A percentile compares a stretch with the other conserved stretches of the same genome.
Conservation (phyloP, 2,113 vertebrate genomes). For the Lagenorhynchus albirostris region DNA sequence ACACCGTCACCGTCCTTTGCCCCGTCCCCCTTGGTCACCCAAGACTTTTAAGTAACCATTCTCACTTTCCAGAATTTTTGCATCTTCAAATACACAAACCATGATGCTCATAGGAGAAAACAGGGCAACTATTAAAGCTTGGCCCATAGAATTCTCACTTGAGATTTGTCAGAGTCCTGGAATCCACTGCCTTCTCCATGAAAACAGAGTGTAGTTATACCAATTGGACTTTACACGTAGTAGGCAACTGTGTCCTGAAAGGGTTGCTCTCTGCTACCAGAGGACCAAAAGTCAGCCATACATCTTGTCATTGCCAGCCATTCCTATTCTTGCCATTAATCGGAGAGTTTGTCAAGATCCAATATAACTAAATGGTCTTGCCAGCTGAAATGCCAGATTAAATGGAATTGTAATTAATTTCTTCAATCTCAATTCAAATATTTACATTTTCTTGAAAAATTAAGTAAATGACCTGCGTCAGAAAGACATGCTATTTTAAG, state of each 20-base stretch:
- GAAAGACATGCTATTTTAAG: not conserved
- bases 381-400: not conserved
- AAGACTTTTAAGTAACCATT: not conserved
- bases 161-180: not conserved
- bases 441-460: slow-evolving; percentile 37
- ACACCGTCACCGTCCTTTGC: not conserved
- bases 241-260: not conserved
- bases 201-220: not conserved
- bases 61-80: not conserved
- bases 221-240: not conserved
- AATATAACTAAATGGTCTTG: not conserved
- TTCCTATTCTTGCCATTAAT: not conserved
- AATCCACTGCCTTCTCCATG: not conserved
- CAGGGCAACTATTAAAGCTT: not conserved
- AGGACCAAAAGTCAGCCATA: not conserved
- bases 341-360: not conserved
- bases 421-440: slow-evolving; percentile 24
- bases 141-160: not conserved
- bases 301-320: not conserved
- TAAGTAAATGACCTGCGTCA: not conserved
- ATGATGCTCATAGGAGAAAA: not conserved
- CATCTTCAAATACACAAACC: not conserved
- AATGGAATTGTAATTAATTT: slow-evolving; percentile 18
- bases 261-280: not conserved
- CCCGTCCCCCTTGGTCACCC: not conserved